Conservation (phyloP, 2,797 vertebrate genomes). For the Sebastes iracundus region DNA sequence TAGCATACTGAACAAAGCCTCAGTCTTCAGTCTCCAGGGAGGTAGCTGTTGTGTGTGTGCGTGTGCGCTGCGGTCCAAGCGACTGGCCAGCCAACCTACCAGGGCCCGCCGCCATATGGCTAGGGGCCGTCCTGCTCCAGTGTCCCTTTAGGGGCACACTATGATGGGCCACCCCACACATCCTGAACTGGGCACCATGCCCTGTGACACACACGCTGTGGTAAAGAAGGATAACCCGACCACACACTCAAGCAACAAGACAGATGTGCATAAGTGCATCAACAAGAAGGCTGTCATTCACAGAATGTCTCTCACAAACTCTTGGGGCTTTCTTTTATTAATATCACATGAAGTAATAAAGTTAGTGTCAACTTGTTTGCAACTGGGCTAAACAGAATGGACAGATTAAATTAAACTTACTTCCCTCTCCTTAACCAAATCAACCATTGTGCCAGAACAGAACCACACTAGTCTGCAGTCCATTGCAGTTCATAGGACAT, state of each 20-base stretch:
- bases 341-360: neutral
- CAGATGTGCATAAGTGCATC: neutral
- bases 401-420: constrained; percentile 14
- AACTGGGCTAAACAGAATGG: neutral
- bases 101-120: constrained; percentile 44
- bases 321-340: neutral
- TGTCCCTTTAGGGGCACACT: constrained; percentile 36
- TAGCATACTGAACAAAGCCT: constrained; percentile 14
- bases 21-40: constrained; percentile 21
- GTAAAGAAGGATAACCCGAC: neutral
- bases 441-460: neutral
- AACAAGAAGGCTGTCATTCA: neutral
- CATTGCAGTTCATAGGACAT: constrained; percentile 1
- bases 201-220: constrained; percentile 10
- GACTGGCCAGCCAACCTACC: constrained; percentile 34
- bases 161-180: constrained; percentile 24
- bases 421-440: neutral
- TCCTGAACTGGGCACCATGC: constrained; percentile 28
- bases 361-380: neutral
- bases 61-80: constrained; percentile 16
- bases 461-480: neutral
- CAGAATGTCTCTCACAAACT: neutral
- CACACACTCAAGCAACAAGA: neutral
- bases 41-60: neutral
- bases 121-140: constrained; percentile 23